A percentile compares a stretch with the other conserved stretches of the same genome.
phyloP scores from a whole-genome alignment of 2,113 vertebrate genomes.

The Grallaria varia region DNA sequence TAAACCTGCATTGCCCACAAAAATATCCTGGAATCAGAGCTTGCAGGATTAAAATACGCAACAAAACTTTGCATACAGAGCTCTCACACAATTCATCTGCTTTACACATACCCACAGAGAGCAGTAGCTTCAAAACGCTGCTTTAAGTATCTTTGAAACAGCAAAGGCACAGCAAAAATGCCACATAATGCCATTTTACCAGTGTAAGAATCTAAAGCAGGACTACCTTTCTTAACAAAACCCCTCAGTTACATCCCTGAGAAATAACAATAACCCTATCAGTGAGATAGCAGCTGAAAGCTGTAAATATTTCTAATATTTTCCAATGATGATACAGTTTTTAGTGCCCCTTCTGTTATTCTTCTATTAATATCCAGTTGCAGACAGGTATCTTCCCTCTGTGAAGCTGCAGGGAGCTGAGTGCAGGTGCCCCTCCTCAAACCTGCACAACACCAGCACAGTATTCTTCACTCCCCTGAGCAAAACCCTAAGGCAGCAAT shows the following conservation, averaged over 20 bases:
- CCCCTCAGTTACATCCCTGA: neutral
- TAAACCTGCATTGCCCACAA: neutral
- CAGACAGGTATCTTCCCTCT: neutral
- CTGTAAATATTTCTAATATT: neutral
- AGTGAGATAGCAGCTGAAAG: neutral
- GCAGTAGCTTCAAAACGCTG: neutral
- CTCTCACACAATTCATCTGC: neutral
- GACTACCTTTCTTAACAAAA: neutral
- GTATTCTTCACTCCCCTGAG: neutral
- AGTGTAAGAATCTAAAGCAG: neutral
- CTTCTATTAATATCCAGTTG: neutral
- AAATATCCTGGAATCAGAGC: neutral
- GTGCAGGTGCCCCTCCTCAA: neutral
- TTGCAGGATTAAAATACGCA: neutral
- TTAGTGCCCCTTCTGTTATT: neutral
- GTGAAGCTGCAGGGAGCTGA: neutral
- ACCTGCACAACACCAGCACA: neutral
- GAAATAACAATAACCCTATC: neutral
- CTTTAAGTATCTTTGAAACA: neutral
- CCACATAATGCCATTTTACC: too few species aligned
- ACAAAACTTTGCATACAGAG: neutral
- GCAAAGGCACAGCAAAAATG: neutral
- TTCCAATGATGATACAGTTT: neutral
- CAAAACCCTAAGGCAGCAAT: neutral
- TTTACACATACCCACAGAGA: neutral